Conservation (phyloP, 2,113 vertebrate species). For the Mus musculus region DNA sequence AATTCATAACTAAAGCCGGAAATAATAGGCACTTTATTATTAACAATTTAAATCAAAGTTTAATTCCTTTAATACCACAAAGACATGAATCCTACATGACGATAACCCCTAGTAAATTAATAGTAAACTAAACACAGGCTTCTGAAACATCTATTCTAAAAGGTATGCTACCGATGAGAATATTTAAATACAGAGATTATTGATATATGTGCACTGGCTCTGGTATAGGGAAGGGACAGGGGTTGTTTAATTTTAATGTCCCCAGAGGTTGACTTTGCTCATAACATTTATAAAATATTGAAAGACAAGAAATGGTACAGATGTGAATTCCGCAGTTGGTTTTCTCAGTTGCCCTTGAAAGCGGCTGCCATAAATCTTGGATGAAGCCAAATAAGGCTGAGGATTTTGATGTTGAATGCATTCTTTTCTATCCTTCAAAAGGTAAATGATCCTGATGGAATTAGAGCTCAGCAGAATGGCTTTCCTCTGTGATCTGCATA, state of each 20-base stretch:
- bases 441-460: constrained; percentile 84
- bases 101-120: constrained; percentile 54
- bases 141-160: constrained; percentile 34
- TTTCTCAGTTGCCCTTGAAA: constrained; percentile 85
- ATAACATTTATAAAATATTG: constrained; percentile 87
- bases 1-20: constrained; percentile 67
- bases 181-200: constrained; percentile 77
- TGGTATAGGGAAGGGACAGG: constrained; percentile 49
- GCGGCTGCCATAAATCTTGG: constrained; percentile 85
- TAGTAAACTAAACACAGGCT: constrained; percentile 54
- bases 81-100: background rate
- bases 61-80: constrained; percentile 65
- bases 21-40: constrained; percentile 61
- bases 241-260: constrained; percentile 82
- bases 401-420: constrained; percentile 85
- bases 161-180: background rate
- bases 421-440: constrained; percentile 85
- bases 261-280: constrained; percentile 80
- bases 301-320: constrained; percentile 79
- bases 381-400: constrained; percentile 86
- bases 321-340: constrained; percentile 80
- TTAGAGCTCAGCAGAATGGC: constrained; percentile 78
- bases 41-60: constrained; percentile 78
- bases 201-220: constrained; percentile 56
- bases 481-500: constrained; percentile 83